A percentile compares a stretch with the other conserved stretches of the same genome.
These are phyloP conservation scores for Drosophila prosaltans DNA, from an alignment of 1,140 invertebrate genomes.

Conservation along the genomic window DNA sequence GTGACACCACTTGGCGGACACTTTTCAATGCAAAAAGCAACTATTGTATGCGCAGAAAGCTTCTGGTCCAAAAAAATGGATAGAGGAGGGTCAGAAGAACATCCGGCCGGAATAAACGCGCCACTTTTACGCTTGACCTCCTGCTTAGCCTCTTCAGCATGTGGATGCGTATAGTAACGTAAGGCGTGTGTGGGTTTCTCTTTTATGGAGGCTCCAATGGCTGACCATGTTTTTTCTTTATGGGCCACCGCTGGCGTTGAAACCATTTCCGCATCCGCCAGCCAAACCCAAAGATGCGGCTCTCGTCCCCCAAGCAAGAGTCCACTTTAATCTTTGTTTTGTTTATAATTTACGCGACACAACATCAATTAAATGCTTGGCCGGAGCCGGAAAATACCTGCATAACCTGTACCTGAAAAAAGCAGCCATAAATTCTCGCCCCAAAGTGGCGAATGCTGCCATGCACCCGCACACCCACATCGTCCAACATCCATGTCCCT, in stretches of 20 bases:
- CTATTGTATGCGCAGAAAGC: constrained; percentile 58
- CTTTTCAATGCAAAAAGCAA: constrained; percentile 57
- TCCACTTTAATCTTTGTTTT: constrained; percentile 82
- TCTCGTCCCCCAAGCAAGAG: constrained; percentile 30
- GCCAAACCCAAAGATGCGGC: constrained; percentile 15
- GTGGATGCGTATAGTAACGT: constrained; percentile 15
- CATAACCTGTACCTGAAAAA: constrained; percentile 79
- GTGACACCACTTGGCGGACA: constrained; percentile 34
- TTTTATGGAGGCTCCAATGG: constrained; percentile 12
- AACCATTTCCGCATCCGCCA: constrained; percentile 78
- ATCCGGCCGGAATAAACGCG: constrained; percentile 60
- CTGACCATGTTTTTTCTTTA: constrained; percentile 52
- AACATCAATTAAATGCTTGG: constrained; percentile 81
- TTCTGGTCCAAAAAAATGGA: not conserved
- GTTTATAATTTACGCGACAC: constrained; percentile 82
- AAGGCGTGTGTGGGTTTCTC: constrained; percentile 28
- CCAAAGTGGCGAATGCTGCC: constrained; percentile 66
- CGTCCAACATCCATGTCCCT: not conserved
- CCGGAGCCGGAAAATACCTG: constrained; percentile 74
- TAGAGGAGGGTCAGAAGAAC: constrained; percentile 43
- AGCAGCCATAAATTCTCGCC: constrained; percentile 75
- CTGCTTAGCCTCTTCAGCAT: constrained; percentile 71
- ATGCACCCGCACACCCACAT: constrained; percentile 12
- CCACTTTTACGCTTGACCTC: constrained; percentile 77
- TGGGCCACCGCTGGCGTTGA: constrained; percentile 75